Evolutionary conservation across 2,888 invertebrate genomes (phyloP).

Genomic region (Chrysina gloriosa): DNA sequence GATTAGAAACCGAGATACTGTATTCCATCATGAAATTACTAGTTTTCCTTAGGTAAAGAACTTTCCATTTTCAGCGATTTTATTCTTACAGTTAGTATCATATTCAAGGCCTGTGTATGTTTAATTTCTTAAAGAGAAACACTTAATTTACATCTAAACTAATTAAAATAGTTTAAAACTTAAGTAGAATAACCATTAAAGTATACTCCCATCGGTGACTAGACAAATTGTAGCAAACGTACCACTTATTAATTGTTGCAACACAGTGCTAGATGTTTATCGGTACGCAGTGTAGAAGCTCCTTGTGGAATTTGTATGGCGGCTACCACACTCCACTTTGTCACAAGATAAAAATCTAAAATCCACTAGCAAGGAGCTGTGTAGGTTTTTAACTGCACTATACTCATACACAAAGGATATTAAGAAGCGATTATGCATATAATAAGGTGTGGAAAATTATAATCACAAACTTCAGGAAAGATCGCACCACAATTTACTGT

Average conservation of each 20-base stretch:
- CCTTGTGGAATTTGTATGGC: constrained; percentile 29
- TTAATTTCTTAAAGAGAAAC: too few relatives aligned
- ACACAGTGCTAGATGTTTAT: constrained; percentile 33
- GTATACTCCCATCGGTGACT: constrained; percentile 16
- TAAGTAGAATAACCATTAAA: constrained; percentile 20
- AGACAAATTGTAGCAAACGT: constrained; percentile 29
- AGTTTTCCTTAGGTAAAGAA: too few relatives aligned
- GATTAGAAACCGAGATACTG: too few relatives aligned
- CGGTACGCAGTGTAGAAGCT: constrained; percentile 30
- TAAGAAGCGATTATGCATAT: constrained; percentile 11
- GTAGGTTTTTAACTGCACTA: constrained; percentile 18
- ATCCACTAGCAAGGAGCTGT: background rate
- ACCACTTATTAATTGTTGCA: constrained; percentile 32
- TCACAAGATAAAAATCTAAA: constrained; percentile 26
- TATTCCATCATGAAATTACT: too few relatives aligned
- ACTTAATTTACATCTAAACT: too few relatives aligned
- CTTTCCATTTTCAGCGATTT: too few relatives aligned
- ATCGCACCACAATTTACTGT: too few relatives aligned
- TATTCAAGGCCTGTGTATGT: too few relatives aligned
- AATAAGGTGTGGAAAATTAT: background rate
- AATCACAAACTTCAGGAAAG: too few relatives aligned
- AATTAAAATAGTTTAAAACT: constrained; percentile 15
- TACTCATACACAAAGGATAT: background rate
- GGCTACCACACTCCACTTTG: constrained; percentile 27
- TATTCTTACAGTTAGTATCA: too few relatives aligned